Base-by-base conservation (phyloP, 2,888 invertebrate genomes). In the Euphydryas editha region DNA sequence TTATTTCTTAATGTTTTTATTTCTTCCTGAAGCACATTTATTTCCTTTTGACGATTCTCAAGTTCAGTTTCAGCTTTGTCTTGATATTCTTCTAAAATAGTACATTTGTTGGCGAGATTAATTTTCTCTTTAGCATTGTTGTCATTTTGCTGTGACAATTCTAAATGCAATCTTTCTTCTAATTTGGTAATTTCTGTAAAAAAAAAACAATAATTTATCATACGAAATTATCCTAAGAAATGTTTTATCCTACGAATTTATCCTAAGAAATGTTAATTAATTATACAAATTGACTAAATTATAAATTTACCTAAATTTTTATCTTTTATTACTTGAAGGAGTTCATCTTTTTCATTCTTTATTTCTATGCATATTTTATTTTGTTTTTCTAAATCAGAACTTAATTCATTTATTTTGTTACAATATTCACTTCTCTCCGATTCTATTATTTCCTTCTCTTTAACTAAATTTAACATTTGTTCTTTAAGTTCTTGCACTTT, bases 141-240 rank as follows among this genome's bases (percentile, higher is more conserved):
- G 51, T 82, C 78, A 20, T 77, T 72, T 18, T 81, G 78, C 61
- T 79, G 73, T 55, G 81, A 74, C 30, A 78, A 69, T 62, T 81
- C 79, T 5, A 74, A 77, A 71, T 84, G 76, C 10, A 85, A 73
- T 18, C 73, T 72, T 46, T 81, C 73, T 73, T 87, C 81, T 44
- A 86, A 70, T 42, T 80, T 78, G 5, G 65, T 65, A 60, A 87
- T 81, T 1, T 79, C 88, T 89, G 76, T 62, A 87, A 87, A n/a
- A 59, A 60, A 42, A 63, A 46, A 46, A 17, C 17, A 17, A 46
- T 18, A 18, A n/a, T 17, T 47, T 13, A 20, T 20, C 3, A 1
- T 30, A 5, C 30, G 4, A 30, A 49, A 13, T 21, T 49, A 13
- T 21, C 18, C 6, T 1, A 13, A 49, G 13, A 11, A 20, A 21